These are phyloP conservation scores for Drosophila nigritarsus DNA, from an alignment of 2,888 invertebrate species.

Conservation along the genomic window DNA sequence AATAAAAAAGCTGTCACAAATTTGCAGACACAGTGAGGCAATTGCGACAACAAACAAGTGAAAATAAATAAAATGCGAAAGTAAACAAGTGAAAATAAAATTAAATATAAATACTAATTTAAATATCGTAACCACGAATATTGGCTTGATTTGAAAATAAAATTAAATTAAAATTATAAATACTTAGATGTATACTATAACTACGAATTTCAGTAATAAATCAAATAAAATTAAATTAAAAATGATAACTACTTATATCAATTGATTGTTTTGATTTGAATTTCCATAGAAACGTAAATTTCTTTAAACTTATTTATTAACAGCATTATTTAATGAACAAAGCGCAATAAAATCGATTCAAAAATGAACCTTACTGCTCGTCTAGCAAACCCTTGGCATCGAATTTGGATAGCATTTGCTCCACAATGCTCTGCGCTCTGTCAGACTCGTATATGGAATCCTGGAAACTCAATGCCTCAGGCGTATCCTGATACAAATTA, in stretches of 20 bases:
- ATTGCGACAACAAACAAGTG: not conserved
- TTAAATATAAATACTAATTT: too few species aligned
- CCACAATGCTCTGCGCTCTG: constrained; percentile 73
- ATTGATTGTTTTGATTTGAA: not conserved
- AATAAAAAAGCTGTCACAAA: constrained; percentile 46
- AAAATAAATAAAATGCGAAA: not conserved
- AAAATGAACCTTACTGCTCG: constrained; percentile 21
- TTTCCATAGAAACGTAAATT: not conserved
- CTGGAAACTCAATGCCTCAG: constrained; percentile 77
- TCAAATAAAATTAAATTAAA: not conserved
- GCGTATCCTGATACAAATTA: constrained; percentile 77
- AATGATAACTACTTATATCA: not conserved
- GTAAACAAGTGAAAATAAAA: not conserved
- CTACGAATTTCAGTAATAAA: not conserved
- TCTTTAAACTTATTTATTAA: not conserved
- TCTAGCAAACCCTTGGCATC: constrained; percentile 82
- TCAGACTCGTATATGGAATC: constrained; percentile 73
- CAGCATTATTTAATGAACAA: not conserved
- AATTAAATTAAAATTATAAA: not conserved
- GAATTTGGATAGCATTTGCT: constrained; percentile 75
- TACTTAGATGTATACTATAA: not conserved
- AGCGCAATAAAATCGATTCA: not conserved
- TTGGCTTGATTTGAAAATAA: not conserved
- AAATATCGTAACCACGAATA: too few species aligned
- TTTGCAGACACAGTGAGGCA: constrained; percentile 49